These are phyloP conservation scores for Ditula angustiorana DNA, from an alignment of 2,888 invertebrate species.

Conservation along the genomic window DNA sequence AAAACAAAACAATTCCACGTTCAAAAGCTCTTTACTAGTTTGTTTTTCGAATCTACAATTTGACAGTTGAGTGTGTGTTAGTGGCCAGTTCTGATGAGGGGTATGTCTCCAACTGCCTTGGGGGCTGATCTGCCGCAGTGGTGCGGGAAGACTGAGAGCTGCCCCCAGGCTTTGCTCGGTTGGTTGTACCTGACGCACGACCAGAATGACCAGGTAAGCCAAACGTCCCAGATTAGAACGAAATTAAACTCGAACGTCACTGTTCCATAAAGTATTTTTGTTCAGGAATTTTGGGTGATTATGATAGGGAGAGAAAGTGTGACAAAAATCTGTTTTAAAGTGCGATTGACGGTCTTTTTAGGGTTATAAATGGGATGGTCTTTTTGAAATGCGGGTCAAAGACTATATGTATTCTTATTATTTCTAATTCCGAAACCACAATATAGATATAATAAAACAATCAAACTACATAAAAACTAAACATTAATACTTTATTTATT, in stretches of 20 bases:
- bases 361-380: neutral
- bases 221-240: conserved; percentile 24
- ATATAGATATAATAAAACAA: too few species aligned
- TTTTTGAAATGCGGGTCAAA: neutral
- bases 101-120: conserved; percentile 78
- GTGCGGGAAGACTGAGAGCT: conserved; percentile 74
- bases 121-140: conserved; percentile 76
- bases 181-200: conserved; percentile 78
- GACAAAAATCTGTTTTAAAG: neutral
- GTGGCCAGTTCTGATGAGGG: conserved; percentile 57
- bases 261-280: conserved; percentile 36
- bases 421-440: neutral
- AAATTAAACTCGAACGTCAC: conserved; percentile 19
- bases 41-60: conserved; percentile 24
- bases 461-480: too few species aligned
- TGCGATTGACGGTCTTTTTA: neutral
- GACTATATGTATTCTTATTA: neutral
- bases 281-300: conserved; percentile 25
- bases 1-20: conserved; percentile 45
- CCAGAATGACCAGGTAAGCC: conserved; percentile 76
- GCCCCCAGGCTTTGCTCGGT: conserved; percentile 73
- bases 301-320: neutral
- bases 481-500: too few species aligned
- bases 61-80: conserved; percentile 33
- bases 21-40: conserved; percentile 22